phyloP scores from a whole-genome alignment of 2,113 vertebrate genomes.

The Crotophaga sulcirostris region DNA sequence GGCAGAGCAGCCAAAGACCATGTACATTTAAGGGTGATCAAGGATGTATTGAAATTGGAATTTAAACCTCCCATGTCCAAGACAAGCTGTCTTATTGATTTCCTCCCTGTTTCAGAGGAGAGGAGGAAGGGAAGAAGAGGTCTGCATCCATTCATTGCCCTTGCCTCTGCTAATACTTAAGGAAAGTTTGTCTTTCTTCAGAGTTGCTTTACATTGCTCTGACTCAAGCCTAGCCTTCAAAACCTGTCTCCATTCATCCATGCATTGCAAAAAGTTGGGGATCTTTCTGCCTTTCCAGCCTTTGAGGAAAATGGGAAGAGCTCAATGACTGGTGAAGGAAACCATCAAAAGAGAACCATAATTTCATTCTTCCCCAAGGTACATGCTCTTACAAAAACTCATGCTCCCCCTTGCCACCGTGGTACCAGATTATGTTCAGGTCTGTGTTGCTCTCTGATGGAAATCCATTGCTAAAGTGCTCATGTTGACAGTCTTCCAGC shows the following conservation, averaged over 20 bases:
- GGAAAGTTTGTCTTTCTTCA: neutral
- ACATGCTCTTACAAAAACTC: neutral
- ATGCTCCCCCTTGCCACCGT: fast-evolving
- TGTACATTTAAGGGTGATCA: neutral
- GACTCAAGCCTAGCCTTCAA: neutral
- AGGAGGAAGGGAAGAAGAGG: neutral
- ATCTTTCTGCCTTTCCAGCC: neutral
- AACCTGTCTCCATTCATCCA: neutral
- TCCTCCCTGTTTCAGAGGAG: neutral
- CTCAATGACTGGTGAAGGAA: neutral
- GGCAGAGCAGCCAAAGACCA: neutral
- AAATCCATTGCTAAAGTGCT: neutral
- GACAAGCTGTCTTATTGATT: neutral
- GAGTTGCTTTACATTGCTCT: neutral
- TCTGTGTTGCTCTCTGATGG: neutral
- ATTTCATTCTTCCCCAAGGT: neutral
- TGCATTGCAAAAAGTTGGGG: fast-evolving
- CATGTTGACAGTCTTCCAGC: neutral
- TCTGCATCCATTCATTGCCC: neutral
- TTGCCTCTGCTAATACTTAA: neutral
- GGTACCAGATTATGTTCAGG: neutral
- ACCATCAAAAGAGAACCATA: neutral
- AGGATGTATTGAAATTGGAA: neutral
- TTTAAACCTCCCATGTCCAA: neutral
- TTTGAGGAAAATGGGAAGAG: neutral